Evolutionary conservation across 2,797 vertebrate genomes (phyloP), one percentile per base, ranked within the genome.

Genomic region (Tokudaia muenninki): DNA sequence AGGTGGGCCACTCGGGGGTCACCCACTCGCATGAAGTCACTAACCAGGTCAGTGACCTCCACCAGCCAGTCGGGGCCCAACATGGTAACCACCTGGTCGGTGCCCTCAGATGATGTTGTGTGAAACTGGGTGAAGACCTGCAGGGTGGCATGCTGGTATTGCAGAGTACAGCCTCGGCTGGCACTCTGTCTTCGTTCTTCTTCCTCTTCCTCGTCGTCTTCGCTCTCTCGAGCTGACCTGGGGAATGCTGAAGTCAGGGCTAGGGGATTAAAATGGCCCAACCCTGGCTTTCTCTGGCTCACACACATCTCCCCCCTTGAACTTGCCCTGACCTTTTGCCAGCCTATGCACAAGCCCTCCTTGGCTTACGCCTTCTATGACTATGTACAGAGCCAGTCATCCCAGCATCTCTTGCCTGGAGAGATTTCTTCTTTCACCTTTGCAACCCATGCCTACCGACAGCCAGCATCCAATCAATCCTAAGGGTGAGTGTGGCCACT

Each of bases 111-210:
- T 0, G 99, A 99, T 0, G 99, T 99, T 84, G 99, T 99, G 98
- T 99, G 99, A 98, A 99, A 99, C 98, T 99, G 99, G 91, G 99
- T 99, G 98, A 99, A 99, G 92, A 99, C 99, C 98, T 99, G 99
- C 65, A 99, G 98, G 10, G 99, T 98, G 93, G 99, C 98, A 0
- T 99, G 99, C 97, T 99, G 99, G 98, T 99, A 99, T 98, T 99
- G 99, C 89, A 99, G 99, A 78, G 99, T 99, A 95, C 99, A 99
- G 94, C 99, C 99, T 0, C 99, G 99, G 97, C 98, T 99, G 0
- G 63, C 17, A 0, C 96, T 97, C 84, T 96, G 97, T 4, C 99
- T 99, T 0, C 99, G 98, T 0, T 99, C 99, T 0, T 99, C 99
- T 0, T 99, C 99, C 0, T 99, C 99, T 0, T 99, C 99, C 0